Base-by-base conservation (phyloP, 2,113 vertebrate genomes). In the Ranitomeya variabilis region DNA sequence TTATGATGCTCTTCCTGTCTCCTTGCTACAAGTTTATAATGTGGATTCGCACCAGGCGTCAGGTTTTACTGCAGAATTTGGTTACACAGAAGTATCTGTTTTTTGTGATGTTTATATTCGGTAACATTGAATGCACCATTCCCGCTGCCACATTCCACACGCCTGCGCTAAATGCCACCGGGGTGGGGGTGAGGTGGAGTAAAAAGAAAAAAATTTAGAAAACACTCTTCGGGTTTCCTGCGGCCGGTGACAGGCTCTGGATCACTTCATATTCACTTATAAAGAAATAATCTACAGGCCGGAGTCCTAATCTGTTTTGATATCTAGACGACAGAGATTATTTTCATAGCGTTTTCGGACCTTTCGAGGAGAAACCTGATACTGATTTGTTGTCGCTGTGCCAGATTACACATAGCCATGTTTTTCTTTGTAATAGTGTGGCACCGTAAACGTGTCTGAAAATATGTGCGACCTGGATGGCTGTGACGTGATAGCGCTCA, bases 111-210 rank as follows among this genome's bases (percentile, higher is more conserved):
- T 7, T 52, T 64, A 87, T 26, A 69, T 78, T 79, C 21, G 54
- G 79, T 80, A 52, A 69, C 37, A 52, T 64, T 23, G 31, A 45
- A 86, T 62, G 60, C 15, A 23, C 60, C 13, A 69, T 78, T 66
- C 62, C 18, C 26, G 86, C 59, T 69, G 62, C 69, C 64, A 81
- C 77, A 87, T 87, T 87, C 86, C 86, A 80, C 86, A 80, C 16
- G 11, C 15, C 77, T 80, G 2, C n/a, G 19, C 23, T 69, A 19
- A 80, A 87, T 81, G 26, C 45, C 57, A 86, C 26, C 23, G 14
- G 86, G 74, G 21, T 51, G 67, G 6, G 52, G 4, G 37, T 45
- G 37, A 45, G 37, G 37, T 45, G 37, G 5, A 45, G 37, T 45
- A 59, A 31, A 21, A 51, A 15, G 3, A 23, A 26, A 37, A 37